Evolutionary conservation across 2,888 invertebrate species (phyloP).

Genomic region (Formica aserva): DNA sequence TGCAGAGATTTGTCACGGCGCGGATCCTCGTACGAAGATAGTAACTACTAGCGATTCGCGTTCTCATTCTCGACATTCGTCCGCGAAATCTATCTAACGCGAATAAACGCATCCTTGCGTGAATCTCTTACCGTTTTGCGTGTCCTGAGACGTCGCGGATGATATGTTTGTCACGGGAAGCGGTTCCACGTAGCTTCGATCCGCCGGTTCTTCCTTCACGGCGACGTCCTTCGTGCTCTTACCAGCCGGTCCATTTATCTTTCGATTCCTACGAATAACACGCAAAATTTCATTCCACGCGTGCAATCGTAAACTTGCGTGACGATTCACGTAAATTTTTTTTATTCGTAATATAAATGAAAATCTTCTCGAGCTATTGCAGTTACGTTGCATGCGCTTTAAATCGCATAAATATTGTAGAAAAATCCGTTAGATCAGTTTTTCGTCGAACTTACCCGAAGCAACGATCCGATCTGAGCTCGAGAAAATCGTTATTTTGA

Average conservation of each 20-base stretch:
- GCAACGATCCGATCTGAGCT: conserved; percentile 76
- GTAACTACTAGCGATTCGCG: conserved; percentile 12
- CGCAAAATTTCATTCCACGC: not conserved
- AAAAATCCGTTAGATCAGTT: not conserved
- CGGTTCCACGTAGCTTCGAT: conserved; percentile 79
- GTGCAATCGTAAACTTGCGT: not conserved
- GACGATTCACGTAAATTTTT: not conserved
- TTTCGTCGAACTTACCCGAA: conserved; percentile 72
- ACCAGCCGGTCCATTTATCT: conserved; percentile 67
- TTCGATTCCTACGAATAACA: conserved; percentile 62
- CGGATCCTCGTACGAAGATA: conserved; percentile 49
- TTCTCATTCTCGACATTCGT: not conserved
- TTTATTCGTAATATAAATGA: not conserved
- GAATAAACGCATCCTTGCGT: not conserved
- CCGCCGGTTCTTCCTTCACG: conserved; percentile 81
- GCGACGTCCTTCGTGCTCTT: conserved; percentile 77
- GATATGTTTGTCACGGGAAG: conserved; percentile 73
- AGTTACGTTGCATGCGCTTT: not conserved
- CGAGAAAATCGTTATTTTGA: conserved; percentile 74
- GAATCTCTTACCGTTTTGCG: conserved; percentile 73
- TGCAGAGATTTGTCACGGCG: conserved; percentile 80
- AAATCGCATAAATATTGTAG: not conserved
- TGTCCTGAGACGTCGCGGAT: conserved; percentile 71
- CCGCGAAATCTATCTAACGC: not conserved
- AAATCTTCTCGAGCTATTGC: not conserved